A percentile compares a stretch with the other conserved stretches of the same genome.
phyloP scores from a whole-genome alignment of 2,113 vertebrate species.

The Lethenteron reissneri region DNA sequence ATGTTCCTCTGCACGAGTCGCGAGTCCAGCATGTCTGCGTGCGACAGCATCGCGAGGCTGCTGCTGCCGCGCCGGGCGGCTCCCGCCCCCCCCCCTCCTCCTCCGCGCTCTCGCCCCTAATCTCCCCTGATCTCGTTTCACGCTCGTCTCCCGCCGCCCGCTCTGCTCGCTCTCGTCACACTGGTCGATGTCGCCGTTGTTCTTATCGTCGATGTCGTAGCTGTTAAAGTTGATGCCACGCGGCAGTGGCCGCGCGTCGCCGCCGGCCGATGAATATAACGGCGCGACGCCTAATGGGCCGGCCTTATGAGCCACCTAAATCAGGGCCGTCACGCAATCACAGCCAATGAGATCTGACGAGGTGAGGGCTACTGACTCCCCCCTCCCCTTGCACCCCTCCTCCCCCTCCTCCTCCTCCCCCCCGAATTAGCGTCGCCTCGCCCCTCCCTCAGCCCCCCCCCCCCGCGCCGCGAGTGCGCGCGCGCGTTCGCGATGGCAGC shows the following conservation, averaged over 20 bases:
- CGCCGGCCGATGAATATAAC: conserved; percentile 4
- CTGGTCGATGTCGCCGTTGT: too few relatives aligned
- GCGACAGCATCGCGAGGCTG: conserved; percentile 81
- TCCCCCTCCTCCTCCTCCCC: too few relatives aligned
- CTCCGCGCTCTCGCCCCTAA: not conserved
- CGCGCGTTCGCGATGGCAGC: too few relatives aligned
- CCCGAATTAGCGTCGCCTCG: too few relatives aligned
- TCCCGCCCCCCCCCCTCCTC: not conserved
- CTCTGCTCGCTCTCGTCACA: too few relatives aligned
- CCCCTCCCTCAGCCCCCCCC: too few relatives aligned
- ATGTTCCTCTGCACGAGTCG: conserved; percentile 32
- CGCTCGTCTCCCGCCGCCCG: too few relatives aligned
- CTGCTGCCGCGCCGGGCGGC: conserved; percentile 2
- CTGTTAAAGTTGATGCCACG: too few relatives aligned
- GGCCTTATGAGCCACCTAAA: conserved; percentile 4
- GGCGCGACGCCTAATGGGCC: conserved; percentile 2
- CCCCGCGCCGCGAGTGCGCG: too few relatives aligned
- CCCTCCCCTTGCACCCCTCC: too few relatives aligned
- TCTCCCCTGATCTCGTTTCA: not conserved
- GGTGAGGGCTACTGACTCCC: not conserved
- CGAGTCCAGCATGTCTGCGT: conserved; percentile 98
- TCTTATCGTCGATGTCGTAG: too few relatives aligned
- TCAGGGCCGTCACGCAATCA: conserved; percentile 5
- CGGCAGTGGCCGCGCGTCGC: not conserved
- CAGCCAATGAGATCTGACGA: conserved; percentile 7